Base-by-base conservation (phyloP, 1,140 invertebrate species). In the Galendromus occidentalis region DNA sequence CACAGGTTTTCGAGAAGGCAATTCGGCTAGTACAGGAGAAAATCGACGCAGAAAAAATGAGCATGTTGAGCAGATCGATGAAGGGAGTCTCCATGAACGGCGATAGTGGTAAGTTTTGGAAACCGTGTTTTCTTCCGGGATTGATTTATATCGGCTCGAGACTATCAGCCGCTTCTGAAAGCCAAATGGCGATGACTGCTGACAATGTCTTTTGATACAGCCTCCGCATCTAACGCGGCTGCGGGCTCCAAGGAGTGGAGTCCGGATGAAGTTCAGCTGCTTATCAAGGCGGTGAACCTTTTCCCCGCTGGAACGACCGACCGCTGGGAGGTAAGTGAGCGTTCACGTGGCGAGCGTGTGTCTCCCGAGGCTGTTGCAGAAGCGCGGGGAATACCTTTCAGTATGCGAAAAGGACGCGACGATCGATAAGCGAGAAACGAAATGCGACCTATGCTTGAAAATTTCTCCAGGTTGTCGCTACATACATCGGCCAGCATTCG, bases 251-350 rank as follows among this genome's bases (percentile, higher is more conserved):
- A 74, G 7, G 77, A 82, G 7, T 98, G 93, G 93, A 82, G 78
- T 20, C 80, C 83, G 64, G 81, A 82, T 65, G 91, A 97, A 71
- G 77, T 91, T 0, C 86, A 91, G 70, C 74, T 93, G 18, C 79
- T 98, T 0, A 92, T 96, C 20, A 97, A 97, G 76, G 91, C 88
- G 41, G 91, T 96, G 0, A 96, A 95, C 78, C 73, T 97, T 1
- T 97, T 96, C 75, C 92, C 94, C 0, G 91, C 91, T 44, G 93
- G 94, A 17, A 97, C 93, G 0, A 87, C 85, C 75, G 87, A 94
- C 73, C 81, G 91, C 70, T 80, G 67, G 66, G 65, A 55, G 7
- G 41, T 42, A 20, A 55, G 30, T 29, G 33, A 39, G 9, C 33
- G 9, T n/a, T n/a, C n/a, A n/a, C n/a, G n/a, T n/a, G n/a, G n/a